Evolutionary conservation across 2,888 invertebrate genomes (phyloP).

Genomic region (Oxytorus armatus): DNA sequence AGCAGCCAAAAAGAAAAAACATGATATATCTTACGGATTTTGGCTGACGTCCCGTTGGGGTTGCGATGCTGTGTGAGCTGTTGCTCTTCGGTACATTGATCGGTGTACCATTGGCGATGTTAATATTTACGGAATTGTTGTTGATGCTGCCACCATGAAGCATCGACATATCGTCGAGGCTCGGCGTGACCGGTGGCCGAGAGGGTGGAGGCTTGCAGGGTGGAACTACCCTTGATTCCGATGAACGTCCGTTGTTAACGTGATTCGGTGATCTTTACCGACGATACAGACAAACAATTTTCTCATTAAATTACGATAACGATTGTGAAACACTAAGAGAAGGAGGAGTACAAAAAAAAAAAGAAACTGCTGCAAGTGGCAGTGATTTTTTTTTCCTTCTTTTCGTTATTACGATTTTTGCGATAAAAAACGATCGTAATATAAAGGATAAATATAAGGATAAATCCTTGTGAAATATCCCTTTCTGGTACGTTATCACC

Average conservation of each 20-base stretch:
- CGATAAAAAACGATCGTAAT: conserved; percentile 16
- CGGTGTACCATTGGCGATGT: conserved; percentile 75
- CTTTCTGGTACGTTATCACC: conserved; percentile 54
- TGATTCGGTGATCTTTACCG: conserved; percentile 75
- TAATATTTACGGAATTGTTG: conserved; percentile 72
- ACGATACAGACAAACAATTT: conserved; percentile 4
- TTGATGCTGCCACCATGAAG: conserved; percentile 67
- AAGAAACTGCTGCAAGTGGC: background rate
- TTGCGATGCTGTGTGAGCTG: conserved; percentile 80
- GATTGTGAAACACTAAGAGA: background rate
- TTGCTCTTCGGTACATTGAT: conserved; percentile 81
- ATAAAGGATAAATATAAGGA: conserved; percentile 43
- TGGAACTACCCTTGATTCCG: conserved; percentile 80
- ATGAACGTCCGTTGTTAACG: conserved; percentile 79
- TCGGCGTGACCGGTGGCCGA: conserved; percentile 81
- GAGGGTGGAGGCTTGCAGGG: conserved; percentile 83
- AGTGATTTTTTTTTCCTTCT: background rate
- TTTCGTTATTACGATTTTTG: background rate
- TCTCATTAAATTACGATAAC: conserved; percentile 2
- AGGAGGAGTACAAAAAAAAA: background rate
- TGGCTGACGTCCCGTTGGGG: conserved; percentile 81
- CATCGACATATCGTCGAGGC: conserved; percentile 75
- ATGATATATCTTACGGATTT: conserved; percentile 78
- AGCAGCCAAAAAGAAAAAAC: background rate
- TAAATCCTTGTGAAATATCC: conserved; percentile 43